Conservation (phyloP, 1,140 invertebrate species). For the Leptopilina boulardi region DNA sequence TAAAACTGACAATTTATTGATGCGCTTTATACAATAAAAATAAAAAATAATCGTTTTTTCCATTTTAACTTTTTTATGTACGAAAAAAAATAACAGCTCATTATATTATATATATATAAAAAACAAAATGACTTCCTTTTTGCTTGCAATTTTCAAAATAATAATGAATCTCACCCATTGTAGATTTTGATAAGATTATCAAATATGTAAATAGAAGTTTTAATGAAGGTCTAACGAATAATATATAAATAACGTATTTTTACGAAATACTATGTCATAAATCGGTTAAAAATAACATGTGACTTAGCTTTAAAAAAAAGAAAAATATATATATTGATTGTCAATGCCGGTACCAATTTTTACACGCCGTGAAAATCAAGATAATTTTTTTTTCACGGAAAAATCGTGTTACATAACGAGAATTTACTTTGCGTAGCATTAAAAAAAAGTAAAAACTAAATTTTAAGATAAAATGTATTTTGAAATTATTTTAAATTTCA, state of each 20-base stretch:
- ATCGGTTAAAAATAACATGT: neutral
- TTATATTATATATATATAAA: neutral
- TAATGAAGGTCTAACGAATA: conserved; percentile 13
- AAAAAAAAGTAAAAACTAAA: no score
- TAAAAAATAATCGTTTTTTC: conserved; percentile 7
- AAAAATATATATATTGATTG: neutral
- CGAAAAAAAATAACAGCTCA: neutral
- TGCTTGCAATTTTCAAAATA: conserved; percentile 3
- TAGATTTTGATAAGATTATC: conserved; percentile 22
- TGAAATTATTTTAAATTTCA: no score
- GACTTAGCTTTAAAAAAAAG: neutral
- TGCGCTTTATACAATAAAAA: neutral
- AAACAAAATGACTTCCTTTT: conserved; percentile 15
- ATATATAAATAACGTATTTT: conserved; percentile 3
- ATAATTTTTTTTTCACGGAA: no score
- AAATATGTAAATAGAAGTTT: conserved; percentile 22
- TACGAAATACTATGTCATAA: conserved; percentile 1
- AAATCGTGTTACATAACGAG: no score
- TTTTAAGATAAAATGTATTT: no score
- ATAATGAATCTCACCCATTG: neutral
- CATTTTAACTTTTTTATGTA: conserved; percentile 31
- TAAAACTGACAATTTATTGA: conserved; percentile 3
- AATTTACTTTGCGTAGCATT: no score
- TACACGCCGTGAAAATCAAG: neutral
- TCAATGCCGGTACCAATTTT: conserved; percentile 27